phyloP scores from a whole-genome alignment of 2,888 invertebrate species.

The Ariolimax columbianus region DNA sequence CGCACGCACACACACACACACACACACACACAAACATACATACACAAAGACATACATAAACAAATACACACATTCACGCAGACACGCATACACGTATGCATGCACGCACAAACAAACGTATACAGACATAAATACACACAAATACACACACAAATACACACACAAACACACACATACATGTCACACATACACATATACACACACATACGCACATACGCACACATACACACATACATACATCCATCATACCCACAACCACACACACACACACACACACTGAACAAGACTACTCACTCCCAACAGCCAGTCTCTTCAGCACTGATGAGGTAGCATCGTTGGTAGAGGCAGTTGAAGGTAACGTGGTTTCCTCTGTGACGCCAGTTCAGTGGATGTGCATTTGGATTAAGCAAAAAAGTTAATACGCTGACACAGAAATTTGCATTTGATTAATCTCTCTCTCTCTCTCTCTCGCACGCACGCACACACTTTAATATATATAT shows the following conservation, averaged over 20 bases:
- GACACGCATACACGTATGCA: not conserved
- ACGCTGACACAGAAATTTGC: too few relatives aligned
- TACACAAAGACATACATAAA: not conserved
- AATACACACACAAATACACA: not conserved
- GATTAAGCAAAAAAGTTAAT: too few relatives aligned
- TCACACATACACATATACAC: not conserved
- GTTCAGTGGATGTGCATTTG: too few relatives aligned
- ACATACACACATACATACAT: not conserved
- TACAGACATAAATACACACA: not conserved
- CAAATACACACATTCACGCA: not conserved
- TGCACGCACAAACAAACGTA: not conserved
- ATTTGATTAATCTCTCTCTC: too few relatives aligned
- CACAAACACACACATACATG: not conserved
- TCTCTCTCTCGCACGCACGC: too few relatives aligned
- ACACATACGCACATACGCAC: not conserved
- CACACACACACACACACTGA: slow-evolving; percentile 1
- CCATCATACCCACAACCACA: not conserved
- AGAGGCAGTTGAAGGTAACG: too few relatives aligned
- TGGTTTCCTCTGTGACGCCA: too few relatives aligned
- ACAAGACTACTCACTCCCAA: not conserved
- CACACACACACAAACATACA: not conserved
- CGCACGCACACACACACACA: not conserved
- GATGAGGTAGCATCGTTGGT: too few relatives aligned
- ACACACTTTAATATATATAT: too few relatives aligned
- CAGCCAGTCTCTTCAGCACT: not conserved